These are phyloP conservation scores for Oscheius sp. DNA, from an alignment of 2,888 invertebrate species.

Conservation along the genomic window DNA sequence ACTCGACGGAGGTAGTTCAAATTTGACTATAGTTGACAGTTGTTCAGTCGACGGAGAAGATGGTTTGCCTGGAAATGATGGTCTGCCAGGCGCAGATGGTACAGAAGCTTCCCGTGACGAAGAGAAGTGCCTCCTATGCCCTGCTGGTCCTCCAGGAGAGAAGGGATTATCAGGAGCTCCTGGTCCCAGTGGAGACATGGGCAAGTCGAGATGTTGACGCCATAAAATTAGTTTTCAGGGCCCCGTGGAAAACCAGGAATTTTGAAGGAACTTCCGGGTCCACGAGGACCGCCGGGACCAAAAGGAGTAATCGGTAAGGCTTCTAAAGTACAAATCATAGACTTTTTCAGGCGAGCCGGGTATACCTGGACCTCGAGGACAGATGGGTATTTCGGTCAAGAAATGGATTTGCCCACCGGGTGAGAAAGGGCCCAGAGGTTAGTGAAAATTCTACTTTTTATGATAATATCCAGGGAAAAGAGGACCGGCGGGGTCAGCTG, in stretches of 20 bases:
- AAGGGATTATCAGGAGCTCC: conserved; percentile 9
- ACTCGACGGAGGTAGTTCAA: conserved; percentile 21
- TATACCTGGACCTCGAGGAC: conserved; percentile 9
- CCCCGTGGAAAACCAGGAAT: conserved; percentile 5
- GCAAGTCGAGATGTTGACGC: background rate
- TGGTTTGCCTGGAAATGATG: conserved; percentile 19
- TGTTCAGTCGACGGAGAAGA: background rate
- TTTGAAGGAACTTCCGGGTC: conserved; percentile 7
- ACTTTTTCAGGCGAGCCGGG: conserved; percentile 13
- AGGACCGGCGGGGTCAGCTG: conserved; percentile 8
- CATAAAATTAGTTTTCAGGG: background rate
- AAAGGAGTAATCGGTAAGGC: background rate
- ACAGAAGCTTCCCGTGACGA: background rate
- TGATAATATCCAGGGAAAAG: background rate
- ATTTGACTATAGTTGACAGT: background rate
- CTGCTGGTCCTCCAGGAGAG: conserved; percentile 2
- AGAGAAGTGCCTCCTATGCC: conserved; percentile 7
- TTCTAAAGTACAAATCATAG: background rate
- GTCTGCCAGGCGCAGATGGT: background rate
- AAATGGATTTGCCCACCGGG: conserved; percentile 34
- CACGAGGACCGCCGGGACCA: conserved; percentile 14
- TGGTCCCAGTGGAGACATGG: conserved; percentile 10
- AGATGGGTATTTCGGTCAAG: conserved; percentile 25
- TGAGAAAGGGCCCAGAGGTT: conserved; percentile 31
- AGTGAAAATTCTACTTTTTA: background rate